A percentile compares a stretch with the other conserved stretches of the same genome.
These are phyloP conservation scores for Ataeniobius toweri DNA, from an alignment of 2,797 vertebrate species.

Conservation along the genomic window DNA sequence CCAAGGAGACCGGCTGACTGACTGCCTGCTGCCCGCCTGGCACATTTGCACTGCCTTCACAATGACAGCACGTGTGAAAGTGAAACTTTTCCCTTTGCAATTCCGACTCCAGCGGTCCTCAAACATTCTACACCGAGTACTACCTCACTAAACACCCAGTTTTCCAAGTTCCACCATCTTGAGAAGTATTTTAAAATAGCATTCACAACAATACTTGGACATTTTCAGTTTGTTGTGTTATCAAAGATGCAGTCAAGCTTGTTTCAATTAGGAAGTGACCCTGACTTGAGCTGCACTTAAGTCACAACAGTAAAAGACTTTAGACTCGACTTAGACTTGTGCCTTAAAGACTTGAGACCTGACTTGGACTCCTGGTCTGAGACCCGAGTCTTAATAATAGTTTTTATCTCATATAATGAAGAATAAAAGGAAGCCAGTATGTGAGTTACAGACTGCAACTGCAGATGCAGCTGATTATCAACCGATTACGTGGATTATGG, in stretches of 20 bases:
- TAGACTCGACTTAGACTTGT: neutral
- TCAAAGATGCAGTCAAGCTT: too few species aligned
- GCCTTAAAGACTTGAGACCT: neutral
- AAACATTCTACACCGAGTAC: neutral
- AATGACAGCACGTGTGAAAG: slow-evolving; percentile 86
- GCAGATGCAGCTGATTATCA: neutral
- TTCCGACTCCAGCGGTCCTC: slow-evolving; percentile 13
- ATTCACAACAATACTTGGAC: neutral
- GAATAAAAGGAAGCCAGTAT: neutral
- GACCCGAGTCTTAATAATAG: neutral
- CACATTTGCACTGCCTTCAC: slow-evolving; percentile 83
- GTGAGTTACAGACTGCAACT: neutral
- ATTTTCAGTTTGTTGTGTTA: neutral
- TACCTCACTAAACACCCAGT: neutral
- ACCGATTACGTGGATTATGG: neutral
- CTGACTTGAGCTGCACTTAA: too few species aligned
- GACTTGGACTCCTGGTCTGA: neutral
- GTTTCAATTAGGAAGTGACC: too few species aligned
- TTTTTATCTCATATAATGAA: neutral
- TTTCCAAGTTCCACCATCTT: neutral
- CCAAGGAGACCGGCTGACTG: slow-evolving; percentile 87
- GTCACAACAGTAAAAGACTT: neutral
- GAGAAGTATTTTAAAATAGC: neutral
- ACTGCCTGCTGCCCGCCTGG: slow-evolving; percentile 71
- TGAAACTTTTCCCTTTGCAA: slow-evolving; percentile 70